These are phyloP conservation scores for Danio rerio DNA, from an alignment of 2,113 vertebrate genomes.

Conservation along the genomic window DNA sequence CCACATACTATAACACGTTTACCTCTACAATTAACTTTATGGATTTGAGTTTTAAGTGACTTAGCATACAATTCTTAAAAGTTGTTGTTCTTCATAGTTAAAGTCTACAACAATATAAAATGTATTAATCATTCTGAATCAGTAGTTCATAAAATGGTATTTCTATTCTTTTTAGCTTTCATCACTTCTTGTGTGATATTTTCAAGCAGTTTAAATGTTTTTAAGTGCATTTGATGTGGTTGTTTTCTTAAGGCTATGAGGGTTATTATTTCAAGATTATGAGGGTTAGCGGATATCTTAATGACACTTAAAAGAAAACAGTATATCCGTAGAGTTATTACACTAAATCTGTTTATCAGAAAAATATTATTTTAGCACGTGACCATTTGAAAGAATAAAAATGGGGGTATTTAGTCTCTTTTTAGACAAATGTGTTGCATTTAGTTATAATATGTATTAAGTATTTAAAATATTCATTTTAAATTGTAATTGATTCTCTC, in stretches of 20 bases:
- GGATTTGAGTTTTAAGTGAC: too few species aligned
- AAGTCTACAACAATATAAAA: too few species aligned
- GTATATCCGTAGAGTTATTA: background rate
- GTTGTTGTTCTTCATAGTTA: too few species aligned
- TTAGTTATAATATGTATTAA: too few species aligned
- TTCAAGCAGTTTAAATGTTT: background rate
- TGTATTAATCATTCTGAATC: too few species aligned
- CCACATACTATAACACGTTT: too few species aligned
- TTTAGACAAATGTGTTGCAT: background rate
- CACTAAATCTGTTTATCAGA: conserved; percentile 5
- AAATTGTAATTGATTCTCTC: too few species aligned
- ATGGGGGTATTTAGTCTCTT: too few species aligned
- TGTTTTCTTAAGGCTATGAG: background rate
- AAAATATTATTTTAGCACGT: background rate
- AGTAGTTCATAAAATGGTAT: too few species aligned
- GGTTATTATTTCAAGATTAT: conserved; percentile 20
- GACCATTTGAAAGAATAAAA: background rate
- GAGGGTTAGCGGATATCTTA: background rate
- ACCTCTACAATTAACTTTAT: too few species aligned
- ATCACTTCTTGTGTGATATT: background rate
- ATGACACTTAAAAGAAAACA: conserved; percentile 17
- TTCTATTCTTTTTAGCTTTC: background rate
- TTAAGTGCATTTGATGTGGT: background rate
- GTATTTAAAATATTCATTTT: too few species aligned
- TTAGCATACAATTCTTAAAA: too few species aligned